Base-by-base conservation (phyloP, 2,797 vertebrate genomes). In the Balearica regulorum region DNA sequence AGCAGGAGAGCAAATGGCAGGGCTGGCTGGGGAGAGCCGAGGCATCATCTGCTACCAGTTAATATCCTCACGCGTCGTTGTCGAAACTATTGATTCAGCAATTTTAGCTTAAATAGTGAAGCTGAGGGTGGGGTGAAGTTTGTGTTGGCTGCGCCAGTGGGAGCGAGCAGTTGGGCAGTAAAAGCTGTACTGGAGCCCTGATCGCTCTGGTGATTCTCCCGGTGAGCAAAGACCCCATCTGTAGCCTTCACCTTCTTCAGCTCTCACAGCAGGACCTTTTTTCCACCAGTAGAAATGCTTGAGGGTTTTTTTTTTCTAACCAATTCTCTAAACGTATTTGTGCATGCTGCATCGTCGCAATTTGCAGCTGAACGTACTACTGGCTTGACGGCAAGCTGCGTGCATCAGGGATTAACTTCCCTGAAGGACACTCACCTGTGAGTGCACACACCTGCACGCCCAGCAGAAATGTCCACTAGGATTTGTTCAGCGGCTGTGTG, bases 11-110 rank as follows among this genome's bases (percentile, higher is more conserved):
- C 15, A 13, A 2, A 60, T 61, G n/a, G 33, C 13, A 13, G 6
- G 64, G 13, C 16, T 35, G 51, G 15, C 66, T 37, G 24, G 33
- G 43, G 25, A 24, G 29, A 49, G 48, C 77, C 15, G 12, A 24
- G 37, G 33, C 60, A 41, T 57, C 43, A 7, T 39, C 80, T 76
- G 35, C 29, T 10, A 6, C 2, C 43, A 9, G 57, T 33, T 20
- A 10, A 2, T 7, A 4, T 16, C 31, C 11, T 1, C 16, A 9
- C 22, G 1, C 0, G 3, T 25, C 14, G 3, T 5, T 60, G 11
- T 33, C 33, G 22, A 1, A 79, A 37, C 31, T 71, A 5, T 66
- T 93, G 3, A 4, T 53, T 49, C 43, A 15, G 33, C 14, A n/a
- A 3, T 35, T 88, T 68, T n/a, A 57, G 33, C n/a, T 6, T 10